Evolutionary conservation across 2,113 vertebrate species (phyloP).

Genomic region (Balaeniceps rex): DNA sequence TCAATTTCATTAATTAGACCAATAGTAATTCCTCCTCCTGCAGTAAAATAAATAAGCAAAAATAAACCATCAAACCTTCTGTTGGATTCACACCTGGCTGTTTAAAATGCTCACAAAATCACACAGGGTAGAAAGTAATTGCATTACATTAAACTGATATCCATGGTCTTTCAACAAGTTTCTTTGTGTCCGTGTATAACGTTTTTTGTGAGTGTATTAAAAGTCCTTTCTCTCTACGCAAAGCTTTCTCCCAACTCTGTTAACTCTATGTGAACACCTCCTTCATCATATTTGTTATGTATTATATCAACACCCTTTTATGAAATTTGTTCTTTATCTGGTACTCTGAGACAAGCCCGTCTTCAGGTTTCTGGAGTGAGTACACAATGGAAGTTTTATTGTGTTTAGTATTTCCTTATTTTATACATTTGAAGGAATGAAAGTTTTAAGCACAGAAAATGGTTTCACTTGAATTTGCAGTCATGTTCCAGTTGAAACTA

Average conservation of each 20-base stretch:
- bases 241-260: neutral
- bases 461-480: slow-evolving; percentile 50
- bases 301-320: slow-evolving; percentile 3
- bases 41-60: slow-evolving; percentile 33
- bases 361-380: neutral
- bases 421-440: slow-evolving; percentile 24
- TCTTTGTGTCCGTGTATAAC: neutral
- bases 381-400: neutral
- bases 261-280: neutral
- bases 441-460: slow-evolving; percentile 36
- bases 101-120: slow-evolving; percentile 29
- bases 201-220: neutral
- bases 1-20: slow-evolving; percentile 29
- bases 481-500: slow-evolving; percentile 17
- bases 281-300: neutral
- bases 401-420: slow-evolving; percentile 43
- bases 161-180: neutral
- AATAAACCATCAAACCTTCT: neutral
- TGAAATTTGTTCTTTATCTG: neutral
- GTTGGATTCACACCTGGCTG: neutral
- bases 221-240: neutral
- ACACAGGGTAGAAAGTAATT: neutral
- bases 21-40: neutral
- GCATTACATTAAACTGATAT: neutral
- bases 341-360: neutral